Evolutionary conservation across 53 echinoderm and acorn worm genomes (phyloP).

Genomic region (Mesocentrotus franciscanus): DNA sequence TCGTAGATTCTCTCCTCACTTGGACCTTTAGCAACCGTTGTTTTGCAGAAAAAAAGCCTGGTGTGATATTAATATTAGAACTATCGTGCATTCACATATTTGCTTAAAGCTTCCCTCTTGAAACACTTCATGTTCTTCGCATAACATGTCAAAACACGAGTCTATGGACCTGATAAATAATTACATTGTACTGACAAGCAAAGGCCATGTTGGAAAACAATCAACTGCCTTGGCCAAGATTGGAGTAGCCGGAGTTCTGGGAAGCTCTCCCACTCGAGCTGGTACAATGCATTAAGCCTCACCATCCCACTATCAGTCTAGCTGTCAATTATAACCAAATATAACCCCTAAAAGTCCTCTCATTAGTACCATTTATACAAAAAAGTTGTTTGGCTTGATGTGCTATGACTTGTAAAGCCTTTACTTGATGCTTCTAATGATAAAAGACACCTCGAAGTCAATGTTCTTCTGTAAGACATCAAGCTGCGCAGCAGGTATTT

Average conservation of each 20-base stretch:
- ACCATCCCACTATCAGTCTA: neutral
- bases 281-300: neutral
- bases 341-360: neutral
- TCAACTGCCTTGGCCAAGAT: neutral
- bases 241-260: neutral
- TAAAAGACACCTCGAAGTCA: neutral
- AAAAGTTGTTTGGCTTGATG: neutral
- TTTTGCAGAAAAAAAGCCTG: neutral
- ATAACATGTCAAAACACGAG: constrained; percentile 13
- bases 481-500: neutral
- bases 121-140: neutral
- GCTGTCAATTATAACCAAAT: constrained; percentile 4
- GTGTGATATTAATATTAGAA: neutral
- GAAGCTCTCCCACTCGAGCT: neutral
- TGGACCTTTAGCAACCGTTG: neutral
- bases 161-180: constrained; percentile 11
- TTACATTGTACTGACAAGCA: constrained; percentile 5
- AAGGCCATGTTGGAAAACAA: constrained; percentile 5
- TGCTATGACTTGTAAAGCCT: neutral
- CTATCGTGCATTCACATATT: neutral
- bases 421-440: neutral
- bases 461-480: neutral
- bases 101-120: neutral
- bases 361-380: neutral
- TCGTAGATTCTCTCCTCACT: neutral